phyloP scores from a whole-genome alignment of 30 jellyfish, hydroid and myxozoan genomes.

The Turritopsis dohrnii region DNA sequence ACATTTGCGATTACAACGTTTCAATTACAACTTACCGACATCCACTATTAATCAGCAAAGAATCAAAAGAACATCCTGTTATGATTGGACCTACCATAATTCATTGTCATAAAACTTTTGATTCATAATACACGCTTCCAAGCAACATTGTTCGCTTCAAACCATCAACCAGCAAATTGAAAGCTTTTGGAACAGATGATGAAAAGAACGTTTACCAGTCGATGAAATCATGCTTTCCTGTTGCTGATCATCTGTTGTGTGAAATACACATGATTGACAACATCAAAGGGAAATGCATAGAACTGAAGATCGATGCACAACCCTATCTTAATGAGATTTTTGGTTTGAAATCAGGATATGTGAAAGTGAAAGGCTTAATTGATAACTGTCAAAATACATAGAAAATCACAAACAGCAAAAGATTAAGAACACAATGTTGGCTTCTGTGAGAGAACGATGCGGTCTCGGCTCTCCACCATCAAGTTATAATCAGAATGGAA shows the following conservation, averaged over 20 bases:
- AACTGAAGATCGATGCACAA: background rate
- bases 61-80: conserved; percentile 22
- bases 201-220: conserved; percentile 18
- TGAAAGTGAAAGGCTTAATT: conserved; percentile 27
- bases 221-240: conserved; percentile 11
- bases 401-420: conserved; percentile 12
- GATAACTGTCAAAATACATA: conserved; percentile 27
- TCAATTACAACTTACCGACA: conserved; percentile 43
- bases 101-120: conserved; percentile 41
- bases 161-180: conserved; percentile 21
- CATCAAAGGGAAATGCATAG: conserved; percentile 18
- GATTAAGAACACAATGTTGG: conserved; percentile 30
- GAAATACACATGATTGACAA: conserved; percentile 44
- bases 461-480: conserved; percentile 57
- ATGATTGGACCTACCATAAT: conserved; percentile 44
- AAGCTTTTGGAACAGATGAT: conserved; percentile 43
- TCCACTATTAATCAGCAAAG: conserved; percentile 16
- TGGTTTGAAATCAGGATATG: conserved; percentile 20
- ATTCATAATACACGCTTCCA: conserved; percentile 41
- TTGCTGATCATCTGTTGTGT: conserved; percentile 33
- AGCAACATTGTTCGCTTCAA: conserved; percentile 26
- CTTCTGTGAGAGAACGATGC: conserved; percentile 18
- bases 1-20: conserved; percentile 36
- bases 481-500: no score
- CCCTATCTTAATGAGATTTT: conserved; percentile 22